phyloP scores from a whole-genome alignment of 2,797 vertebrate species.

The Melanotaenia pygmaea region DNA sequence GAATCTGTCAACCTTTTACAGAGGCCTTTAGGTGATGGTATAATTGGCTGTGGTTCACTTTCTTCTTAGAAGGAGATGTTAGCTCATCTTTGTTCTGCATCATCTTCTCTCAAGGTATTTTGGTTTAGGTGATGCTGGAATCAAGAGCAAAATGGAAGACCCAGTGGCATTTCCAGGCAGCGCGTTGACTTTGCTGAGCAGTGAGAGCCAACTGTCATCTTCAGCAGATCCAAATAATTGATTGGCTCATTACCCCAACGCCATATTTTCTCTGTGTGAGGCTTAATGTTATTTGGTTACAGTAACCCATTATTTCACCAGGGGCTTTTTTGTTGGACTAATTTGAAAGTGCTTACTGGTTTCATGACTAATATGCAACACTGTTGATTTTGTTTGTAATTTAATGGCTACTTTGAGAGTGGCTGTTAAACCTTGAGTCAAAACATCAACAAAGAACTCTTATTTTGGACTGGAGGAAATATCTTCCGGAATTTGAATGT shows the following conservation, averaged over 20 bases:
- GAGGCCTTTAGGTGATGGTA: constrained; percentile 71
- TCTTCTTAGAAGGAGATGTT: constrained; percentile 59
- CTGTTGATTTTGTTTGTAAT: constrained; percentile 45
- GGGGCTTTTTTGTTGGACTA: constrained; percentile 50
- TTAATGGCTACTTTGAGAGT: constrained; percentile 23
- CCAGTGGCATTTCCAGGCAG: constrained; percentile 52
- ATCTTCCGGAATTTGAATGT: constrained; percentile 13
- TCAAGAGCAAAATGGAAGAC: constrained; percentile 43
- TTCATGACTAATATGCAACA: constrained; percentile 41
- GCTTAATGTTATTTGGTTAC: constrained; percentile 51
- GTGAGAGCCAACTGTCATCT: constrained; percentile 64
- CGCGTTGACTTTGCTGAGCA: constrained; percentile 39
- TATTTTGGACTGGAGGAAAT: constrained; percentile 28
- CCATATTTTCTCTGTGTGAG: constrained; percentile 60
- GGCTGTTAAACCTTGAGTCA: constrained; percentile 2
- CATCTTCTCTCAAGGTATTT: constrained; percentile 54
- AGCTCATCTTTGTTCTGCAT: constrained; percentile 55
- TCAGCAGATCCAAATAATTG: constrained; percentile 66
- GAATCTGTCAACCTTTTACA: constrained; percentile 69
- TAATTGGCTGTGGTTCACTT: constrained; percentile 76
- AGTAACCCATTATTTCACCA: constrained; percentile 57
- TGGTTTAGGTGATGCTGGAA: constrained; percentile 40
- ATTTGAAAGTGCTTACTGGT: constrained; percentile 45
- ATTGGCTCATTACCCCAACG: constrained; percentile 70
- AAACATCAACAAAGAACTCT: neutral